Evolutionary conservation across 2,888 invertebrate species (phyloP), one percentile per base, ranked within the genome.

Genomic region (Fragum fragum): DNA sequence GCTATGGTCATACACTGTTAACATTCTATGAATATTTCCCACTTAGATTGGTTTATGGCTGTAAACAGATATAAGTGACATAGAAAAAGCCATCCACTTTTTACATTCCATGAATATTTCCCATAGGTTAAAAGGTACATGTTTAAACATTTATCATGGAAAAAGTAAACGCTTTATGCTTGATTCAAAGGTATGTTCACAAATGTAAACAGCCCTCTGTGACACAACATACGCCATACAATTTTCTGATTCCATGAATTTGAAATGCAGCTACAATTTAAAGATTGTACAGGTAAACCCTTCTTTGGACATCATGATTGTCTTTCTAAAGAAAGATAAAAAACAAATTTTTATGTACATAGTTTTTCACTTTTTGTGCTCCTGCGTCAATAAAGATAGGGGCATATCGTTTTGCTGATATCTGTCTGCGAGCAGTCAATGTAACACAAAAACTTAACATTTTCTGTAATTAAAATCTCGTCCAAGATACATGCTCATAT

Each of bases 191-290:
- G 99, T 99, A 86, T 16, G 73, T 66, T 47, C 32, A 36, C 2
- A 9, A 47, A 2, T 36, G 32, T 6, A 36, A 36, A 6, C 9
- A 36, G 32, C 5, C 32, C 32, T 36, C 97, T 97, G 97, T 93
- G 98, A 98, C 93, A 99, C 99, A 90, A 98, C 98, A 94, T 97
- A 97, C 66, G 99, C 99, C 0, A 98, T 99, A 0, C 97, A 97
- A 83, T 98, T 97, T 94, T 96, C 99, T 70, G 99, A 99, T 95
- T 97, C 97, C 93, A 96, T 97, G 93, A 97, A 98, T 95, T n/a
- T n/a, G n/a, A n/a, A n/a, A n/a, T n/a, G n/a, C n/a, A n/a, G n/a
- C n/a, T n/a, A n/a, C n/a, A n/a, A n/a, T n/a, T n/a, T n/a, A n/a
- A n/a, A n/a, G n/a, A n/a, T n/a, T n/a, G n/a, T n/a, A n/a, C n/a